Evolutionary conservation across 2,797 vertebrate genomes (phyloP).

Genomic region (Vireo griseus): DNA sequence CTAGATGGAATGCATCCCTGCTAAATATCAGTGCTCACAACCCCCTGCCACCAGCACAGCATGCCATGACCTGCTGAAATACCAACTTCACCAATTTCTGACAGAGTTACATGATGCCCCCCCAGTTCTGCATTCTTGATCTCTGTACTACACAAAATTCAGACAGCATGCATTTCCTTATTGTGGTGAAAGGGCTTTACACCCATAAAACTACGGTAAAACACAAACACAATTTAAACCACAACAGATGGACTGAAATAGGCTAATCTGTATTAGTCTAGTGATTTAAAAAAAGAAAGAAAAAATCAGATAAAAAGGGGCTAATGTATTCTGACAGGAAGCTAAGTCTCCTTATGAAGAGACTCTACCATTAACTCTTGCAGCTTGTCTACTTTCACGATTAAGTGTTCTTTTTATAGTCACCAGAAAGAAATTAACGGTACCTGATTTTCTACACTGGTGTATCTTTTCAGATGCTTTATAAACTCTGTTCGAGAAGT

Average conservation of each 20-base stretch:
- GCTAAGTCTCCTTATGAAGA: constrained; percentile 66
- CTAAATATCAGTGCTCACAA: background rate
- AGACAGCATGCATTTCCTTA: background rate
- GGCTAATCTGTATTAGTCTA: constrained; percentile 78
- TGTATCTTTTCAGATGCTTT: constrained; percentile 92
- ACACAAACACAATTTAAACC: constrained; percentile 45
- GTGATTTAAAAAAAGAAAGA: constrained; percentile 66
- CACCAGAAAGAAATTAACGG: background rate
- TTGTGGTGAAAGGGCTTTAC: constrained; percentile 16
- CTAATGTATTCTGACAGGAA: constrained; percentile 69
- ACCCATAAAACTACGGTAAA: constrained; percentile 3
- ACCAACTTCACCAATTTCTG: background rate
- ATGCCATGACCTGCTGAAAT: background rate
- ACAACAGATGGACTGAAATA: constrained; percentile 67
- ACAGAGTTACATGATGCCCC: background rate
- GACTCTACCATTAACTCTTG: constrained; percentile 33
- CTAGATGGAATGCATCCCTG: background rate
- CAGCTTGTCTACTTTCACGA: background rate
- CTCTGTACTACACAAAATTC: background rate
- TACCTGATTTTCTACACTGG: constrained; percentile 86
- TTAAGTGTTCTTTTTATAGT: constrained; percentile 34
- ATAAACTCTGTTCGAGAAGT: constrained; percentile 90
- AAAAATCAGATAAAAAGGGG: constrained; percentile 53
- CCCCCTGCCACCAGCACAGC: background rate
- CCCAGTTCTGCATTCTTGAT: background rate